Evolutionary conservation across 2,797 vertebrate genomes (phyloP), one percentile per base, ranked within the genome.

Genomic region (Nyctibius grandis): DNA sequence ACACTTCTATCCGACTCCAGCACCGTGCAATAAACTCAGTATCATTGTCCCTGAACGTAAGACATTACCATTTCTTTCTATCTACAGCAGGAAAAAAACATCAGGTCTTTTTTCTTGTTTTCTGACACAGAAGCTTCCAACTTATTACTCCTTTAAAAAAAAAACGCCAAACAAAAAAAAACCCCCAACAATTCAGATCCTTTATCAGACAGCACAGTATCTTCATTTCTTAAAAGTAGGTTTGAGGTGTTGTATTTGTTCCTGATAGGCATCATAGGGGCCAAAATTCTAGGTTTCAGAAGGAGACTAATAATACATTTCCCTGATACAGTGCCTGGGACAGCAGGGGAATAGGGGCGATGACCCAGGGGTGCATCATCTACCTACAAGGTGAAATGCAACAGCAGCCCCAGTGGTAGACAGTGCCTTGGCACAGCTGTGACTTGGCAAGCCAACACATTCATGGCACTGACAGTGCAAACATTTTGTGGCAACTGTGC

Each of bases 401-500:
- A 0, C 76, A 86, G 83, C 51, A 84, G 74, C 63, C 59, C 70
- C 77, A 21, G 67, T 6, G 4, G 75, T 6, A 87, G 81, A 38
- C 51, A 47, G 64, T 69, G 94, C 76, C 80, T 94, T 89, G 91
- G 95, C 96, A 88, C 54, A 69, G 31, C 79, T 78, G n/a, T 79
- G 83, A 17, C 83, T 95, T 91, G 91, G 74, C 79, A 78, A 88
- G 36, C 67, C 69, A 73, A 65, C 61, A 50, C 19, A 18, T 64
- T 75, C 82, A 10, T 86, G 91, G 85, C 77, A 87, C 68, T 61
- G 83, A 85, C 77, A 89, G 65, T 1, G 2, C 75, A 77, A 94
- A 96, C 72, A 31, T 77, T 93, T 94, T 93, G 80, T 91, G 94
- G 91, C 95, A 90, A 95, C 90, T 96, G 83, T 88, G 91, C 83